These are phyloP conservation scores for Rhyacichthys aspro DNA, from an alignment of 2,797 vertebrate species.

Conservation along the genomic window DNA sequence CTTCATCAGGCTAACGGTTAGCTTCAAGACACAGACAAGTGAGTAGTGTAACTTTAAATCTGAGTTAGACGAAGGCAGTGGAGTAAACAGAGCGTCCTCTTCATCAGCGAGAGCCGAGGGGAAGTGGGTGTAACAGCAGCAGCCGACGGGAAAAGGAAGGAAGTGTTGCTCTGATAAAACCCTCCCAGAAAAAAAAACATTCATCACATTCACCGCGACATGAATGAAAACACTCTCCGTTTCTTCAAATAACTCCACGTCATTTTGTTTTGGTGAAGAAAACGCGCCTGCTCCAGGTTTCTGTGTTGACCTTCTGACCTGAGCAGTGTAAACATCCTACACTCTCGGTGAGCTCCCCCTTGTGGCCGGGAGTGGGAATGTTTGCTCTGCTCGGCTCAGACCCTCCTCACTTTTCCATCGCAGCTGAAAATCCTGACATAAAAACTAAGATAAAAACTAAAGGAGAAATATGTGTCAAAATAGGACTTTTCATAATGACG, in stretches of 20 bases:
- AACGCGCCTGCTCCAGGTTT: not conserved
- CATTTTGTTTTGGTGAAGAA: not conserved
- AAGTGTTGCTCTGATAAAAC: constrained; percentile 63
- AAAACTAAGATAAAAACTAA: too few species aligned
- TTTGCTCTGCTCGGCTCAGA: constrained; percentile 93
- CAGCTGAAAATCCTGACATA: too few species aligned
- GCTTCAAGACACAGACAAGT: too few species aligned
- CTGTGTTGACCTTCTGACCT: constrained; percentile 53
- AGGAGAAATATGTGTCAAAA: too few species aligned
- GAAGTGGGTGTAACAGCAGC: constrained; percentile 61
- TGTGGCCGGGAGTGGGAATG: constrained; percentile 96
- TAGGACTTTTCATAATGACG: too few species aligned
- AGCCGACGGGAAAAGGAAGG: constrained; percentile 55
- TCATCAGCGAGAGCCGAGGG: constrained; percentile 15
- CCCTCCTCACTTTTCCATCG: constrained; percentile 25
- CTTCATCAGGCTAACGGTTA: too few species aligned
- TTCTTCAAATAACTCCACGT: not conserved
- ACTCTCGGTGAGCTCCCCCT: constrained; percentile 94
- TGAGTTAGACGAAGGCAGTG: too few species aligned
- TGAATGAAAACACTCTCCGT: constrained; percentile 68
- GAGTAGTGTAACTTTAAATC: too few species aligned
- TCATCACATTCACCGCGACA: constrained; percentile 41
- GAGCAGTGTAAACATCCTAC: constrained; percentile 99
- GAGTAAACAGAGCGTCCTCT: not conserved
- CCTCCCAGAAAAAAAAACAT: constrained; percentile 33